A percentile compares a stretch with the other conserved stretches of the same genome.
Evolutionary conservation across 37 sponge, comb jelly and placozoan species (phyloP).

Genomic region (Chondrilla cf. caribensis): DNA sequence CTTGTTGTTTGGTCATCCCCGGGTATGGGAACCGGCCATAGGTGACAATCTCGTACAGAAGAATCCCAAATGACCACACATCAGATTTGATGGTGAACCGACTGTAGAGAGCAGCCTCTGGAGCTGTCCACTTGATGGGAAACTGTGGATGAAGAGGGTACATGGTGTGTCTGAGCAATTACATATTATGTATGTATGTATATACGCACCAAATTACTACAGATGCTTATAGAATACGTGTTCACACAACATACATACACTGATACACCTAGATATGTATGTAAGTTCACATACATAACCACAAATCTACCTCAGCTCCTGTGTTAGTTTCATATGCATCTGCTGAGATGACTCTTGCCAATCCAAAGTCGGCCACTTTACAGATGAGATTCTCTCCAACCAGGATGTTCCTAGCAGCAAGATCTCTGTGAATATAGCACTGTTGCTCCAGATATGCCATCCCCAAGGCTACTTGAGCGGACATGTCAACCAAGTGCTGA

Average conservation of each 20-base stretch:
- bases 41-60: conserved; percentile 92
- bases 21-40: conserved; percentile 97
- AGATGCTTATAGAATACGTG: too few relatives aligned
- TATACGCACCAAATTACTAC: too few relatives aligned
- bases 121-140: conserved; percentile 99
- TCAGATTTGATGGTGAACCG: conserved; percentile 97
- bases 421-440: conserved; percentile 96
- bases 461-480: conserved; percentile 88
- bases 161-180: not conserved
- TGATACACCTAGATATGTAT: too few relatives aligned
- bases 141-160: conserved; percentile 48
- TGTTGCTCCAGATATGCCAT: conserved; percentile 95
- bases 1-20: conserved; percentile 94
- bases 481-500: conserved; percentile 82
- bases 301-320: too few relatives aligned
- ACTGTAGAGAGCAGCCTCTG: conserved; percentile 94
- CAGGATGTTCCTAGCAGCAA: conserved; percentile 95
- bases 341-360: conserved; percentile 91
- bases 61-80: conserved; percentile 96
- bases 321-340: too few relatives aligned
- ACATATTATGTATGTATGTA: too few relatives aligned
- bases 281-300: too few relatives aligned
- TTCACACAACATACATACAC: too few relatives aligned
- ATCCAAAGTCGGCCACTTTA: conserved; percentile 97
- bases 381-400: conserved; percentile 92